A percentile compares a stretch with the other conserved stretches of the same genome.
phyloP scores from a whole-genome alignment of 2,113 vertebrate genomes.

The Pseudorectes ferrugineus region DNA sequence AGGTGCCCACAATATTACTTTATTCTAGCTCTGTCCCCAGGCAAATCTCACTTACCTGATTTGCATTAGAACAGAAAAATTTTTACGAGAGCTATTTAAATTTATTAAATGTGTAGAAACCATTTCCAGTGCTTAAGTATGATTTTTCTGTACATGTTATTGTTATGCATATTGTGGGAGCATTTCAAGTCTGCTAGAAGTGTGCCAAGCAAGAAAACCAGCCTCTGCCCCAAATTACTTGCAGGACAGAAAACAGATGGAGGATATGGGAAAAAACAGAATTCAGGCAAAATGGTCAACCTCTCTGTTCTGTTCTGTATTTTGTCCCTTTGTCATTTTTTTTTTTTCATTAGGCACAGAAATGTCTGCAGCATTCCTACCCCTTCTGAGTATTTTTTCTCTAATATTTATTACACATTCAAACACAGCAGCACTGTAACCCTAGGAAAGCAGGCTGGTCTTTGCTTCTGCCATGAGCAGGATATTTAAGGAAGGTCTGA shows the following conservation, averaged over 20 bases:
- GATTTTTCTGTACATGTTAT: background rate
- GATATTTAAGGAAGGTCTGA: background rate
- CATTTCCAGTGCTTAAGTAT: background rate
- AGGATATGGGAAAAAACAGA: background rate
- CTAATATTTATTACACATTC: background rate
- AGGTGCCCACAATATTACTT: background rate
- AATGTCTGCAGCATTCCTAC: background rate
- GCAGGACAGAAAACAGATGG: constrained; percentile 25
- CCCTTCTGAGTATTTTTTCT: background rate
- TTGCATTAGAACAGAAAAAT: background rate
- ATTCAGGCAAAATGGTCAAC: background rate
- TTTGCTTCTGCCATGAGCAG: background rate
- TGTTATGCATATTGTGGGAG: background rate
- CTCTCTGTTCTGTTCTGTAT: background rate
- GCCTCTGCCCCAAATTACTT: background rate
- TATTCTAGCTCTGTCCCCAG: background rate
- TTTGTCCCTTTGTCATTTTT: background rate
- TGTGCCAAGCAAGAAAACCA: background rate
- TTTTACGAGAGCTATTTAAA: background rate
- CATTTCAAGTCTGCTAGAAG: background rate
- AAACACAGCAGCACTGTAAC: background rate
- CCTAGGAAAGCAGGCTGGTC: background rate
- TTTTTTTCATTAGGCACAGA: background rate
- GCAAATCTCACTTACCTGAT: background rate
- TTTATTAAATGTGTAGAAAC: background rate